Conservation (phyloP, 2,797 vertebrate genomes). For the Anguilla marmorata region DNA sequence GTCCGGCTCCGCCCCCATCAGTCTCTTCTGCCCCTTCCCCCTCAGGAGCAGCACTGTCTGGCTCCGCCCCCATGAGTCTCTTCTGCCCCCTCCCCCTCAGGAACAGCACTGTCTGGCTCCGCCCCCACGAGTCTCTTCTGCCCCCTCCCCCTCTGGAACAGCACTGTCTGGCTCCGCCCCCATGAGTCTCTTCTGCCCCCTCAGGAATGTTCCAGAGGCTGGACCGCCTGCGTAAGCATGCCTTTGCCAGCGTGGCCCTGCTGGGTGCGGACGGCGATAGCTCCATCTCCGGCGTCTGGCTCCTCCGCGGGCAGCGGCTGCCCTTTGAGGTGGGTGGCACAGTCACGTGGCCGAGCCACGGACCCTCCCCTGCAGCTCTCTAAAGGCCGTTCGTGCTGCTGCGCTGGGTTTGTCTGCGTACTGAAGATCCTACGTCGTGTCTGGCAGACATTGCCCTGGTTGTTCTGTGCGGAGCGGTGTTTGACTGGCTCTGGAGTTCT, state of each 20-base stretch:
- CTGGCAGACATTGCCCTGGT: no score
- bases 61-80: no score
- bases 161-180: neutral
- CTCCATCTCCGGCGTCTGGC: constrained; percentile 69
- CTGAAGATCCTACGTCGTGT: neutral
- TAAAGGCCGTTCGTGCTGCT: neutral
- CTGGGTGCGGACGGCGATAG: constrained; percentile 67
- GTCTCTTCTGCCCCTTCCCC: no score
- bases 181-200: neutral
- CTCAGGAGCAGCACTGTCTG: no score
- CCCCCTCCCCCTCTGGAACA: neutral
- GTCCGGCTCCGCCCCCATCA: no score
- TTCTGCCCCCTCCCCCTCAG: constrained; percentile 35
- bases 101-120: constrained; percentile 16
- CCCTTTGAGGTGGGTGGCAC: constrained; percentile 58
- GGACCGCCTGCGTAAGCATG: constrained; percentile 72
- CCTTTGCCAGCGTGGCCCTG: constrained; percentile 70
- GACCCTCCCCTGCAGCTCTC: neutral
- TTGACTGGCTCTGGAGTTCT: neutral
- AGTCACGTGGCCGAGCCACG: neutral
- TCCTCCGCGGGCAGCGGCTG: constrained; percentile 70
- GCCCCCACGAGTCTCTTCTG: neutral
- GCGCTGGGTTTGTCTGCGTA: neutral
- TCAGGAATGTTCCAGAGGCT: constrained; percentile 74
- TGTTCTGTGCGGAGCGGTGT: neutral